phyloP scores from a whole-genome alignment of 2,113 vertebrate genomes.

The Silurus meridionalis region DNA sequence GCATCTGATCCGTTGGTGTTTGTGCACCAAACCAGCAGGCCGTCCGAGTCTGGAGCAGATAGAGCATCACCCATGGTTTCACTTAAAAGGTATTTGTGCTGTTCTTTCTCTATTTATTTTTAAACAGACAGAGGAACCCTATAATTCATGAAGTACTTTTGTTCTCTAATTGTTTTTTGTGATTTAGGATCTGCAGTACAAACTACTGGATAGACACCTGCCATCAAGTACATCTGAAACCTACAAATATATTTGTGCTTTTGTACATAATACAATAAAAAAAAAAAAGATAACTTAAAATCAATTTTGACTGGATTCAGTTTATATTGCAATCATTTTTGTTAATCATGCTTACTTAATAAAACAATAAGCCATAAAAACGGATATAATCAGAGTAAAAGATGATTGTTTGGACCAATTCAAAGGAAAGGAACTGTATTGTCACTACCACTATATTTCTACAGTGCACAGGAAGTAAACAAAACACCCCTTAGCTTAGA shows the following conservation, averaged over 20 bases:
- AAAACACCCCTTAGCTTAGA: too few species aligned
- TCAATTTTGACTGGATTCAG: neutral
- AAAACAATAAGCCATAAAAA: neutral
- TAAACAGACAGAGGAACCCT: neutral
- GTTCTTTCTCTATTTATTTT: neutral
- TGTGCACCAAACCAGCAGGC: constrained; percentile 52
- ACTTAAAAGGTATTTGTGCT: neutral
- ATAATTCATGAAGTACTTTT: neutral
- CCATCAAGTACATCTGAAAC: neutral
- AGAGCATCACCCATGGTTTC: constrained; percentile 55
- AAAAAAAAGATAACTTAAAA: too few species aligned
- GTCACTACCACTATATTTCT: neutral
- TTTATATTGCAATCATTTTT: neutral
- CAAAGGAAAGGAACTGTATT: constrained; percentile 33
- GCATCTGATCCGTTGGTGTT: constrained; percentile 60
- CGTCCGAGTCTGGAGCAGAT: constrained; percentile 63
- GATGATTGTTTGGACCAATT: neutral
- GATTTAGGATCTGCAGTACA: neutral
- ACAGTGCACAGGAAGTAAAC: too few species aligned
- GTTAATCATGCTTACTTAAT: neutral
- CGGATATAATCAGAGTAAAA: neutral
- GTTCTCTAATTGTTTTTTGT: neutral
- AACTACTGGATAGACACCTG: neutral
- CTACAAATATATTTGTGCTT: neutral
- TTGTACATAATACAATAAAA: neutral